Evolutionary conservation across 2,113 vertebrate species (phyloP).

Genomic region (Etheostoma cragini): DNA sequence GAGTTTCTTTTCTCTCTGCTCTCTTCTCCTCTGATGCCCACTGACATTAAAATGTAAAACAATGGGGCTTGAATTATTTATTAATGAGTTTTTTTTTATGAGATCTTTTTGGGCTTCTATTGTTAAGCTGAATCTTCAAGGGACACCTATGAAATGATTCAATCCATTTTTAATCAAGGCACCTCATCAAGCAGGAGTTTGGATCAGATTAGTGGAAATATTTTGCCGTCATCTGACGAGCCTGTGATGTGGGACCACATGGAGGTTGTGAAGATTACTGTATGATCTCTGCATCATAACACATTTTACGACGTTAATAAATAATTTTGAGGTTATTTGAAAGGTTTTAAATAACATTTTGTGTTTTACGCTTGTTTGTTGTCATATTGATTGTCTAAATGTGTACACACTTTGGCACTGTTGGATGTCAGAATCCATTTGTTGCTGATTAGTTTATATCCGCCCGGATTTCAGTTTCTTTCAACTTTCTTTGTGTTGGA

Average conservation of each 20-base stretch:
- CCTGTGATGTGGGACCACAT: conserved; percentile 28
- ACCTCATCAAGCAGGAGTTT: conserved; percentile 16
- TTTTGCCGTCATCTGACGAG: conserved; percentile 3
- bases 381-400: background rate
- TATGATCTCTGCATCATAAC: background rate
- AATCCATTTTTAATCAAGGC: conserved; percentile 63
- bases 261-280: background rate
- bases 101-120: conserved; percentile 9
- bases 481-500: no score
- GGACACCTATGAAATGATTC: conserved; percentile 27
- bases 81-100: conserved; percentile 32
- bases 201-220: conserved; percentile 11
- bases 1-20: background rate
- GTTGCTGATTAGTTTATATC: no score
- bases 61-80: conserved; percentile 12
- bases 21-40: background rate
- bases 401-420: background rate
- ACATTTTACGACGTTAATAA: background rate
- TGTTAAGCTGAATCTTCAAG: conserved; percentile 30
- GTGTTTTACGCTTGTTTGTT: background rate
- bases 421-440: no score
- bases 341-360: background rate
- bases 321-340: background rate
- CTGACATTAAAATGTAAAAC: conserved; percentile 2
- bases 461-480: no score